phyloP scores from a whole-genome alignment of 2,797 vertebrate genomes.

The Nyctibius grandis region DNA sequence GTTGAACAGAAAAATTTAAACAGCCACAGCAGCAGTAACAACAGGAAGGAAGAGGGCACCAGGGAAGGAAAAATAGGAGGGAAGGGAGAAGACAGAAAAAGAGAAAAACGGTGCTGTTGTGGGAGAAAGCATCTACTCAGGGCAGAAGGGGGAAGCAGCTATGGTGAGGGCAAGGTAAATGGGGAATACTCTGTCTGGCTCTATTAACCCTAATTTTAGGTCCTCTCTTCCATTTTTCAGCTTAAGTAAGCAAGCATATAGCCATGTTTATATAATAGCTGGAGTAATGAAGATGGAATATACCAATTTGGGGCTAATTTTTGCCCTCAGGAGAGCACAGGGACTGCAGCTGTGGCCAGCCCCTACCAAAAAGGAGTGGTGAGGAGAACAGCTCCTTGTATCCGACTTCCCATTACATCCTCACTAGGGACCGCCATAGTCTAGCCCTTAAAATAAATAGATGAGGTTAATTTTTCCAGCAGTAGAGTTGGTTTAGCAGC shows the following conservation, averaged over 20 bases:
- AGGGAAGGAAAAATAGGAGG: background rate
- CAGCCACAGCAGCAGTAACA: background rate
- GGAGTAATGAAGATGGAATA: slow-evolving; percentile 64
- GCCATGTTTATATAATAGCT: slow-evolving; percentile 46
- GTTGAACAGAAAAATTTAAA: background rate
- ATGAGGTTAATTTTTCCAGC: slow-evolving; percentile 38
- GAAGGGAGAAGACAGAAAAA: background rate
- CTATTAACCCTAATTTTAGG: slow-evolving; percentile 57
- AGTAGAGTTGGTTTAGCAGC: background rate
- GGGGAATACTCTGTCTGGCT: background rate
- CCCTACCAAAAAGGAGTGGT: background rate
- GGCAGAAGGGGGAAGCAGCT: background rate
- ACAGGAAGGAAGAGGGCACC: background rate
- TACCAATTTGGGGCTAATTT: slow-evolving; percentile 57
- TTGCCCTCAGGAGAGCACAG: slow-evolving; percentile 24
- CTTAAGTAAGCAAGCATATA: slow-evolving; percentile 53
- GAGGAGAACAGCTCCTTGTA: slow-evolving; percentile 32
- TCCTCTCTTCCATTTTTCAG: slow-evolving; percentile 50
- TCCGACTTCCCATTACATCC: slow-evolving; percentile 12
- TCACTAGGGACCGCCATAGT: background rate
- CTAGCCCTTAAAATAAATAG: slow-evolving; percentile 22
- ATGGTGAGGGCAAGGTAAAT: background rate
- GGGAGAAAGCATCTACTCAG: background rate
- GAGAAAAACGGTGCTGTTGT: background rate
- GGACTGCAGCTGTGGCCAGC: slow-evolving; percentile 32